These are phyloP conservation scores for Gavialis gangeticus DNA, from an alignment of 2,113 vertebrate species.

Conservation along the genomic window DNA sequence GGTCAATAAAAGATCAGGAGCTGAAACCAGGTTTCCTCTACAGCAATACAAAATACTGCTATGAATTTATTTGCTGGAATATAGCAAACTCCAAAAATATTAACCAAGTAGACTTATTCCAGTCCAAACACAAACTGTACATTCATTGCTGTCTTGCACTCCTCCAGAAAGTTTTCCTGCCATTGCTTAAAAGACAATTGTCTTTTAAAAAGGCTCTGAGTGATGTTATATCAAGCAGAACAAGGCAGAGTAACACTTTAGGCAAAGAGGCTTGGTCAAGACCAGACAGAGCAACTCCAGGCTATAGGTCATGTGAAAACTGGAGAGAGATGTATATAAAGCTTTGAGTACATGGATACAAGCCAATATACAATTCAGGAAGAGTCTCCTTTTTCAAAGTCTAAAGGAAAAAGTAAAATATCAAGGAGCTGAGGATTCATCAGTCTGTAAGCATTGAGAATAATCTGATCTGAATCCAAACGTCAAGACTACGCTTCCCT, in stretches of 20 bases:
- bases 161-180: background rate
- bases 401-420: background rate
- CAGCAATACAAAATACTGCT: accelerated
- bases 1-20: accelerated
- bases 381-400: background rate
- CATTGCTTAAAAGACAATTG: accelerated
- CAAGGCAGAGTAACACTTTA: background rate
- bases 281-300: accelerated
- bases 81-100: background rate
- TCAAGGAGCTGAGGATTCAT: background rate
- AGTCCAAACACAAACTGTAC: background rate
- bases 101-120: background rate
- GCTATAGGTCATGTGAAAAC: background rate
- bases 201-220: background rate
- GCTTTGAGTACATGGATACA: background rate
- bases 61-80: accelerated
- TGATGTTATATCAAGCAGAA: background rate
- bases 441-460: background rate
- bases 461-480: background rate
- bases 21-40: background rate
- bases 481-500: background rate
- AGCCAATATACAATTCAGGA: accelerated
- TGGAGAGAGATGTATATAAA: background rate
- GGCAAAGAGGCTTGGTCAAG: background rate
- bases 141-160: accelerated